Conservation (phyloP, 1,140 invertebrate genomes). For the Colletes gigas region DNA sequence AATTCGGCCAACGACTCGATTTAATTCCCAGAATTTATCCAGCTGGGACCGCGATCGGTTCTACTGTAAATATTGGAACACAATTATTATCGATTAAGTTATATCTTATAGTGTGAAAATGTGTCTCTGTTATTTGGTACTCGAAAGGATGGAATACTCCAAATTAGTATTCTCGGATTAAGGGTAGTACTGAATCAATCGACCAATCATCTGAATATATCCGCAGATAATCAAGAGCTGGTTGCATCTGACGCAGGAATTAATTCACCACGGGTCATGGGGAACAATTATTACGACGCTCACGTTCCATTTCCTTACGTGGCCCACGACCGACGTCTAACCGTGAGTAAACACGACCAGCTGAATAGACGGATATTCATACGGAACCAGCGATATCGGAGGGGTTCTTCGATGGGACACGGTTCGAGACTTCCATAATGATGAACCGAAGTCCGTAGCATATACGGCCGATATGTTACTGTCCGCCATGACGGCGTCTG, state of each 20-base stretch:
- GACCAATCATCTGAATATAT: background rate
- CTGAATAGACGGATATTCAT: conserved; percentile 67
- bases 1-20: background rate
- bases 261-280: background rate
- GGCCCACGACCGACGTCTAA: conserved; percentile 25
- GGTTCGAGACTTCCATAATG: conserved; percentile 73
- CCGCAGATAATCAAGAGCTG: background rate
- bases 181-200: background rate
- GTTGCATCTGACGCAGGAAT: background rate
- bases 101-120: too few relatives aligned
- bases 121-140: too few relatives aligned
- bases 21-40: conserved; percentile 23
- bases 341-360: conserved; percentile 54
- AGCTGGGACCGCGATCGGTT: conserved; percentile 8
- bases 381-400: conserved; percentile 38
- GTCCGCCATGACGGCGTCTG: conserved; percentile 55
- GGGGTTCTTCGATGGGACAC: conserved; percentile 46
- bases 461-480: conserved; percentile 69
- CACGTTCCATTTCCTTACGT: conserved; percentile 57
- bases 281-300: conserved; percentile 44
- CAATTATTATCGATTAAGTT: too few relatives aligned
- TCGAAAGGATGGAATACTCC: too few relatives aligned
- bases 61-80: conserved; percentile 5
- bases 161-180: background rate
- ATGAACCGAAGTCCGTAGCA: conserved; percentile 72